Conservation (phyloP, 1,140 invertebrate species). For the Vanessa atalanta region DNA sequence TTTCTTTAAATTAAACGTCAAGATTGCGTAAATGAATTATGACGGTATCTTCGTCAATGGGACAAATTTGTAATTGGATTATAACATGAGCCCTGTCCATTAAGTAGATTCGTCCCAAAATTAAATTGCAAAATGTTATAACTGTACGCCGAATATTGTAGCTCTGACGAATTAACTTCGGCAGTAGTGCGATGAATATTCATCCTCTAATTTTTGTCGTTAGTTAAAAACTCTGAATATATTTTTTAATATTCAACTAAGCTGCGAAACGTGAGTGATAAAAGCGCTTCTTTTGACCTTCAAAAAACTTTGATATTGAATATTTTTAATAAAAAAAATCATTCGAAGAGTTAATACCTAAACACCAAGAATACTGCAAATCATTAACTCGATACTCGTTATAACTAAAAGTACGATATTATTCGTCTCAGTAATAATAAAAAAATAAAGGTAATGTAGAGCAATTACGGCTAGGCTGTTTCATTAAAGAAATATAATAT, state of each 20-base stretch:
- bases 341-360: too few relatives aligned
- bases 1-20: not conserved
- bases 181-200: constrained; percentile 16
- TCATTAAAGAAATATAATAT: too few relatives aligned
- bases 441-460: too few relatives aligned
- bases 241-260: not conserved
- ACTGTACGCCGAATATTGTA: constrained; percentile 15
- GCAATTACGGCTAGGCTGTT: too few relatives aligned
- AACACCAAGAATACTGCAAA: too few relatives aligned
- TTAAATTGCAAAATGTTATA: constrained; percentile 22
- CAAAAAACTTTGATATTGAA: too few relatives aligned
- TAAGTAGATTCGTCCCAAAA: constrained; percentile 12
- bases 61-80: constrained; percentile 25
- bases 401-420: too few relatives aligned
- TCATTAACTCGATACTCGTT: too few relatives aligned
- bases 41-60: constrained; percentile 13
- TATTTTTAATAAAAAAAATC: too few relatives aligned
- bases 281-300: too few relatives aligned
- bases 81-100: constrained; percentile 17
- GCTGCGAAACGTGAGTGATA: too few relatives aligned
- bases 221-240: not conserved
- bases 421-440: too few relatives aligned
- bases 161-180: constrained; percentile 10
- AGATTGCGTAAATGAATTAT: constrained; percentile 13
- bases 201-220: constrained; percentile 3